A percentile compares a stretch with the other conserved stretches of the same genome.
These are phyloP conservation scores for Nothobranchius kuhntae DNA, from an alignment of 2,113 vertebrate species.

Conservation along the genomic window DNA sequence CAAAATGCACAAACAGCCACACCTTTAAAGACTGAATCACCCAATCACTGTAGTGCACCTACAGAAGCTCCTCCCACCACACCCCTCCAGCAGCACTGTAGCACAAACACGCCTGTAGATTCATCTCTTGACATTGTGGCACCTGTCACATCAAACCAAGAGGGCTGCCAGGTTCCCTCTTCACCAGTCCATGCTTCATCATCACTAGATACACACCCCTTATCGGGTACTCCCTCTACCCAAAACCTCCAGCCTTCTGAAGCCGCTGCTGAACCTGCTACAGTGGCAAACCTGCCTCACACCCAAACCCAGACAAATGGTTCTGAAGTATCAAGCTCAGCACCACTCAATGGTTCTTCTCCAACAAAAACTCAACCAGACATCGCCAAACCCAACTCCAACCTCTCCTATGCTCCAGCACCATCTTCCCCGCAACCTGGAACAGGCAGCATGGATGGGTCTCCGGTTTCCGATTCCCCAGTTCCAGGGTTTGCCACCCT, in stretches of 20 bases:
- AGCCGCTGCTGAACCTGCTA: constrained; percentile 26
- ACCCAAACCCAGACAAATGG: constrained; percentile 22
- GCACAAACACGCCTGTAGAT: constrained; percentile 13
- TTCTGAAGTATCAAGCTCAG: constrained; percentile 2
- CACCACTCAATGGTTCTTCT: constrained; percentile 49
- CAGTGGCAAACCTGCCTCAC: constrained; percentile 9
- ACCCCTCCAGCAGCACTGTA: constrained; percentile 40
- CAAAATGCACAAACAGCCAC: constrained; percentile 36
- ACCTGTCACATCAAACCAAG: constrained; percentile 31
- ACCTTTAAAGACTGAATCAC: constrained; percentile 27
- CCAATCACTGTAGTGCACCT: constrained; percentile 38
- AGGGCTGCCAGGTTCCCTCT: constrained; percentile 32
- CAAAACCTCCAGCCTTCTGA: constrained; percentile 34
- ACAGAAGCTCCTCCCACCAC: constrained; percentile 5
- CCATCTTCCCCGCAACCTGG: constrained; percentile 58
- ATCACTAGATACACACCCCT: constrained; percentile 10
- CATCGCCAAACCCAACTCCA: constrained; percentile 34
- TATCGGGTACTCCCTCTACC: constrained; percentile 2
- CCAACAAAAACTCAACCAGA: constrained; percentile 36
- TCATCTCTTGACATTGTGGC: constrained; percentile 16
- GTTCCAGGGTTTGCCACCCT: constrained; percentile 80
- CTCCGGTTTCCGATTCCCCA: constrained; percentile 73
- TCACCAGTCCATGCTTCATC: constrained; percentile 4
- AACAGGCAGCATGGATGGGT: constrained; percentile 71
- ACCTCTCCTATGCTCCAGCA: constrained; percentile 22